A percentile compares a stretch with the other conserved stretches of the same genome.
Conservation (phyloP, 2,888 invertebrate species). For the Hirtodrosophila confusa region DNA sequence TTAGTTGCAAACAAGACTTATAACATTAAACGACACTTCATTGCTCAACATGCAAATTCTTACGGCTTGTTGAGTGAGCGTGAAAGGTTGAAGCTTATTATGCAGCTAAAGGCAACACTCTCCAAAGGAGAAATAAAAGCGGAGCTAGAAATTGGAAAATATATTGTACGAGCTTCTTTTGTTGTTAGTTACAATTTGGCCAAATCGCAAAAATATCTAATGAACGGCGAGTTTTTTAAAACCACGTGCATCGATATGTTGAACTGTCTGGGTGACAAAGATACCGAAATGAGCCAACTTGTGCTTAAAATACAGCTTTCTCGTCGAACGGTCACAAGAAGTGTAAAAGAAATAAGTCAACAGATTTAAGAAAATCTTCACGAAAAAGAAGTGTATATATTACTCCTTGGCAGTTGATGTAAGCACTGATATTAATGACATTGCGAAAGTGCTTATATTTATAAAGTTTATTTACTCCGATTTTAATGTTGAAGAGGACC, state of each 20-base stretch:
- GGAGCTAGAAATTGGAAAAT: background rate
- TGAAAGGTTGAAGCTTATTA: too few relatives aligned
- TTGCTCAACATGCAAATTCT: too few relatives aligned
- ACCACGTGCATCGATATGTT: too few relatives aligned
- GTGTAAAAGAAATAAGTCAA: slow-evolving; percentile 1
- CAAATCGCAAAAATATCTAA: slow-evolving; percentile 1
- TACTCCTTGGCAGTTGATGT: slow-evolving; percentile 13
- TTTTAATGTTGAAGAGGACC: slow-evolving; percentile 9
- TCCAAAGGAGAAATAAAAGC: too few relatives aligned
- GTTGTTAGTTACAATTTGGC: slow-evolving; percentile 2
- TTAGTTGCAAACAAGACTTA: too few relatives aligned
- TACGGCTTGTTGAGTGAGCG: too few relatives aligned
- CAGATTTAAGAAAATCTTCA: slow-evolving; percentile 5
- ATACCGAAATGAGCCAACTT: too few relatives aligned
- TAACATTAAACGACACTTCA: too few relatives aligned
- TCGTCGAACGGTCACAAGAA: slow-evolving; percentile 4
- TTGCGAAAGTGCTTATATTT: slow-evolving; percentile 9
- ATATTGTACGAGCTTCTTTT: slow-evolving; percentile 1
- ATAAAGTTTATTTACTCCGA: slow-evolving; percentile 10
- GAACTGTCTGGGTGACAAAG: too few relatives aligned
- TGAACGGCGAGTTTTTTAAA: background rate
- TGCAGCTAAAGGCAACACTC: too few relatives aligned
- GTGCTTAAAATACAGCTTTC: slow-evolving; percentile 2
- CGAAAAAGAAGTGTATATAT: background rate
- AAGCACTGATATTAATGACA: slow-evolving; percentile 5